Percentiles rank a stretch among this genome's conserved stretches.
These are phyloP conservation scores for Lethenteron reissneri DNA, from an alignment of 2,113 vertebrate species.

Conservation along the genomic window DNA sequence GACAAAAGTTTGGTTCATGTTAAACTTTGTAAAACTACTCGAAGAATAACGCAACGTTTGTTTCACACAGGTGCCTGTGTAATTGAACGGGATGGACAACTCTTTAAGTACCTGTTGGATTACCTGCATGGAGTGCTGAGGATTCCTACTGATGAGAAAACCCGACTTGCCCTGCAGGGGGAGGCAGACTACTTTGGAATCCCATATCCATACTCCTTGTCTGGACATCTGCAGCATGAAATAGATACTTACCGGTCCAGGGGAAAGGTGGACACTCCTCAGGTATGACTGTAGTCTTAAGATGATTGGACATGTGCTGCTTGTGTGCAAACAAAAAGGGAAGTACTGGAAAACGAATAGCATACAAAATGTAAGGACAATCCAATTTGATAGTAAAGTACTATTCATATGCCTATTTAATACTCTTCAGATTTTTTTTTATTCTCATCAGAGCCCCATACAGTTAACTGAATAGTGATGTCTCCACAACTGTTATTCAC, in stretches of 20 bases:
- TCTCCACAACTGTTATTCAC: no score
- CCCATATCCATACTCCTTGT: conserved; percentile 27
- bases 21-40: no score
- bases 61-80: conserved; percentile 23
- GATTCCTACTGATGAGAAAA: conserved; percentile 24
- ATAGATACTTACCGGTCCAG: conserved; percentile 30
- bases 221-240: conserved; percentile 34
- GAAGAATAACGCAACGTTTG: background rate
- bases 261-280: conserved; percentile 21
- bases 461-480: no score
- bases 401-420: no score
- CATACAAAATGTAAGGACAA: no score
- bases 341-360: no score
- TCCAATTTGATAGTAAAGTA: no score
- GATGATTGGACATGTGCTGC: conserved; percentile 28
- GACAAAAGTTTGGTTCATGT: no score
- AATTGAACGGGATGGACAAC: conserved; percentile 25
- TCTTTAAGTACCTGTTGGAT: conserved; percentile 36
- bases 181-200: conserved; percentile 41
- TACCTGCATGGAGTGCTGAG: conserved; percentile 32
- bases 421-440: no score
- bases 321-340: background rate
- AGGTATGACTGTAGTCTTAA: conserved; percentile 16
- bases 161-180: conserved; percentile 22
- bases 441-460: no score